A percentile compares a stretch with the other conserved stretches of the same genome.
phyloP scores from a whole-genome alignment of 1,140 invertebrate genomes.

The Anastrepha ludens region DNA sequence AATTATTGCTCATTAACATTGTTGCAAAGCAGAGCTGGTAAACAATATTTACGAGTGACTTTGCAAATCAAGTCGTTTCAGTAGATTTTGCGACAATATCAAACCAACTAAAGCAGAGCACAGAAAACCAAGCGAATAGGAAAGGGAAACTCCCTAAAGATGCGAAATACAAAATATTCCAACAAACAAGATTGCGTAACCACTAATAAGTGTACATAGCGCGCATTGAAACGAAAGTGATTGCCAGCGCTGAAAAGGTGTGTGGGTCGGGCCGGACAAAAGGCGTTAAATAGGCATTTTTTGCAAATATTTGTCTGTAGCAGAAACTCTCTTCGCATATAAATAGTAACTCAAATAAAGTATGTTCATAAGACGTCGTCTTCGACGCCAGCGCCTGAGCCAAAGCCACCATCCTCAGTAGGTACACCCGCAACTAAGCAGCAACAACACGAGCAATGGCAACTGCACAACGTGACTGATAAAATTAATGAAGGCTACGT shows the following conservation, averaged over 20 bases:
- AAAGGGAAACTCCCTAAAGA: not conserved
- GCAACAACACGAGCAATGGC: not conserved
- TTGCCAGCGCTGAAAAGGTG: not conserved
- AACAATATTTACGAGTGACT: not conserved
- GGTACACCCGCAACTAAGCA: not conserved
- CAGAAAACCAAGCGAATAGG: not conserved
- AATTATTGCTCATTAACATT: slow-evolving; percentile 42
- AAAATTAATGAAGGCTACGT: slow-evolving; percentile 27
- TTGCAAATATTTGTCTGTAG: not conserved
- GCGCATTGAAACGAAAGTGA: slow-evolving; percentile 28
- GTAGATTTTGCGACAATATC: not conserved
- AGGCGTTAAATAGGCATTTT: not conserved
- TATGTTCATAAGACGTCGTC: not conserved
- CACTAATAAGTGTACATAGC: not conserved
- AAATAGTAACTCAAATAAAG: slow-evolving; percentile 25
- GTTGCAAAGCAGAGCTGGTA: not conserved
- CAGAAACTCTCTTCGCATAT: not conserved
- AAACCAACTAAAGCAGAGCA: not conserved
- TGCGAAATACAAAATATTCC: not conserved
- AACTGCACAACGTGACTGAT: not conserved
- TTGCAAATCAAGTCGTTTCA: not conserved
- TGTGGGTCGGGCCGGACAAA: not conserved
- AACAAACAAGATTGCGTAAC: slow-evolving; percentile 3
- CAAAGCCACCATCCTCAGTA: not conserved
- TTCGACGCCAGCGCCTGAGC: not conserved